A percentile compares a stretch with the other conserved stretches of the same genome.
phyloP scores from a whole-genome alignment of 2,888 invertebrate species.

The Lasioglossum calceatum region DNA sequence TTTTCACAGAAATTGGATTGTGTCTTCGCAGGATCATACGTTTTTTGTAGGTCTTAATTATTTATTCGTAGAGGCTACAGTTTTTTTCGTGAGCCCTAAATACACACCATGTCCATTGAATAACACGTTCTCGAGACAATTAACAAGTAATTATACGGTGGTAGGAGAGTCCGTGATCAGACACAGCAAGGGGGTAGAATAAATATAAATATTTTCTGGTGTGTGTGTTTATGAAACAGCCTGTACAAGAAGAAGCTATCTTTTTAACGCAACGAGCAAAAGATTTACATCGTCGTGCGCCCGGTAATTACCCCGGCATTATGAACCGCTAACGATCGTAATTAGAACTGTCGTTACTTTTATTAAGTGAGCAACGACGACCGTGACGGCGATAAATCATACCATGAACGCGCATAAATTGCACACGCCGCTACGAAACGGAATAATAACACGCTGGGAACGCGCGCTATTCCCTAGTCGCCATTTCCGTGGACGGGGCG shows the following conservation, averaged over 20 bases:
- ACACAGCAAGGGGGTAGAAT: background rate
- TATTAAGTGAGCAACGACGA: conserved; percentile 51
- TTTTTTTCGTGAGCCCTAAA: background rate
- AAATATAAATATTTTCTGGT: background rate
- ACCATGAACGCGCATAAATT: conserved; percentile 51
- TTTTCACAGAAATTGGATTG: background rate
- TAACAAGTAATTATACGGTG: background rate
- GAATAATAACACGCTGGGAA: conserved; percentile 44
- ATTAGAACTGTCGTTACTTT: conserved; percentile 61
- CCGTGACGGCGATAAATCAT: conserved; percentile 59
- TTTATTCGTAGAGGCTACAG: background rate
- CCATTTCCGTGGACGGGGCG: conserved; percentile 35
- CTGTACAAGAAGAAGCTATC: conserved; percentile 18
- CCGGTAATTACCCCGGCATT: conserved; percentile 48
- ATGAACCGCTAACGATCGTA: conserved; percentile 55
- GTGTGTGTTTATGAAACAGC: background rate
- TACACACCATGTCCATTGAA: background rate
- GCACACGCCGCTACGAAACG: conserved; percentile 29
- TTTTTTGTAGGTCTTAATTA: background rate
- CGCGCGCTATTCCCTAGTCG: conserved; percentile 20
- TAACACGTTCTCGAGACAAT: background rate
- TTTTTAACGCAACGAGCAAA: conserved; percentile 33
- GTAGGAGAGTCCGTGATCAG: background rate
- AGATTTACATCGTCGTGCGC: conserved; percentile 51
- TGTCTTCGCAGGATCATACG: background rate